These are phyloP conservation scores for Fulica atra DNA, from an alignment of 2,113 vertebrate species.

Conservation along the genomic window DNA sequence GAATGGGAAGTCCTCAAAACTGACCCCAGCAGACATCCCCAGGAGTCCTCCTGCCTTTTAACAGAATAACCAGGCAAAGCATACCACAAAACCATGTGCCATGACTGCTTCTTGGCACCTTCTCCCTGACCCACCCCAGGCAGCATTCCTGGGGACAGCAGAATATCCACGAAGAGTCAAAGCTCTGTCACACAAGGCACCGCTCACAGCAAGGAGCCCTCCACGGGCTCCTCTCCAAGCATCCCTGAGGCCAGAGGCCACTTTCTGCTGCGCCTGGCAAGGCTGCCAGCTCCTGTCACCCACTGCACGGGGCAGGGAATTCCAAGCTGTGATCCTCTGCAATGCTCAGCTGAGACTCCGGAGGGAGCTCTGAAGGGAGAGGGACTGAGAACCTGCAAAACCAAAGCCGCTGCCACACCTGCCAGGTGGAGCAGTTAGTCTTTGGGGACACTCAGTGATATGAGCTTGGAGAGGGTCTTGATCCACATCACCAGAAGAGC, in stretches of 20 bases:
- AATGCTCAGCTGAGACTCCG: background rate
- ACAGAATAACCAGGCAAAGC: background rate
- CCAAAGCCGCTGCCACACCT: background rate
- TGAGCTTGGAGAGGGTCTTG: background rate
- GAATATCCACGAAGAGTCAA: background rate
- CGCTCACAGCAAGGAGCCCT: background rate
- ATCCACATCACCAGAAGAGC: background rate
- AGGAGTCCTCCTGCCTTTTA: background rate
- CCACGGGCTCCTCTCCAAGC: background rate
- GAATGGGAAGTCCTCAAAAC: background rate
- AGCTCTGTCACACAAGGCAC: background rate
- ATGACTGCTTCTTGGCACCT: accelerated
- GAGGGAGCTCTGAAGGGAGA: background rate
- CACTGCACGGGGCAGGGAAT: background rate
- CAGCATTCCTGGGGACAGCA: background rate
- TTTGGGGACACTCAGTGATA: background rate
- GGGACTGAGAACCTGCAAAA: background rate
- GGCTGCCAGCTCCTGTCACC: background rate
- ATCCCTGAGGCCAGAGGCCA: background rate
- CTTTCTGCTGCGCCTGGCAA: background rate
- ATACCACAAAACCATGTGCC: background rate
- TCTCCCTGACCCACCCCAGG: background rate
- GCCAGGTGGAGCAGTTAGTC: background rate
- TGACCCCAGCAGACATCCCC: background rate
- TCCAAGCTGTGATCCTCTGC: background rate